phyloP scores from a whole-genome alignment of 2,797 vertebrate genomes.

The Poeciliopsis gracilis region DNA sequence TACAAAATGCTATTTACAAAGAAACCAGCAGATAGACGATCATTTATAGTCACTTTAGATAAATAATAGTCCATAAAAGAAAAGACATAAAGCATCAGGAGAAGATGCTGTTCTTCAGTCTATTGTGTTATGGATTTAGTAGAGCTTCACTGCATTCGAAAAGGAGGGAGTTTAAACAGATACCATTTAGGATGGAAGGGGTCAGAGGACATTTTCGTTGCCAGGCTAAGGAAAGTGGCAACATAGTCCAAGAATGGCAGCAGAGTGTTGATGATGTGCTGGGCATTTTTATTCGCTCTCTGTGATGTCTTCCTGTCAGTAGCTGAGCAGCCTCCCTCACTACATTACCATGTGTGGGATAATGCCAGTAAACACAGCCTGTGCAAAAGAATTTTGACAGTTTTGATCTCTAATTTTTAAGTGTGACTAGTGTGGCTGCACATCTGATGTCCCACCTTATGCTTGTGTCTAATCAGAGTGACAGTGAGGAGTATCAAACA shows the following conservation, averaged over 20 bases:
- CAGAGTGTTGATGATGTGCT: not conserved
- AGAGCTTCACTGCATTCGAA: not conserved
- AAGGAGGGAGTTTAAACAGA: not conserved
- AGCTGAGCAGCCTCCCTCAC: not conserved
- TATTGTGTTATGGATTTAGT: not conserved
- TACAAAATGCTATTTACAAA: not conserved
- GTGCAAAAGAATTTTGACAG: not conserved
- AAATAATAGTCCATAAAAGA: not conserved
- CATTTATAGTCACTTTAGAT: not conserved
- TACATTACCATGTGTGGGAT: not conserved
- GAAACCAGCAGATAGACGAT: not conserved
- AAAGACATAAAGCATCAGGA: not conserved
- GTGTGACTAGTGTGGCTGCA: not conserved
- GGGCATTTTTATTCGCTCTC: not conserved
- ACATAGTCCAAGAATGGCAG: not conserved
- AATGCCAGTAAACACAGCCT: not conserved
- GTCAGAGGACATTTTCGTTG: not conserved
- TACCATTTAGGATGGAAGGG: not conserved
- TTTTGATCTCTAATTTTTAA: not conserved
- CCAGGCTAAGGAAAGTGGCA: not conserved
- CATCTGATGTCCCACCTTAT: not conserved
- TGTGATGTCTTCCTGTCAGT: not conserved
- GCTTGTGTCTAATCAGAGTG: slow-evolving; percentile 74
- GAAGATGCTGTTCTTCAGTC: not conserved
- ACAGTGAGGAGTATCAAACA: slow-evolving; percentile 92